Evolutionary conservation across 2,888 invertebrate genomes (phyloP), one percentile per base, ranked within the genome.

Genomic region (Halocaridina rubra): DNA sequence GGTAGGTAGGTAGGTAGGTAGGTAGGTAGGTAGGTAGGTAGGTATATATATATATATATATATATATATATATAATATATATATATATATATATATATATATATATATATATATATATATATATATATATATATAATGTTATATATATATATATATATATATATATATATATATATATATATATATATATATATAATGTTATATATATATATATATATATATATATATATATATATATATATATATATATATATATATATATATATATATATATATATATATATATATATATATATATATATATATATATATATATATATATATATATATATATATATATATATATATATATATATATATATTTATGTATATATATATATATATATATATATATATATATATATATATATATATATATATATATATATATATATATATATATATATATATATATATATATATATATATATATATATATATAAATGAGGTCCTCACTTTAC

Each of bases 21-120:
- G 16, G 3, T 64, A 64, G 16, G 22, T 64, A 64, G 16, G 22
- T 64, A 64, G 16, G 22, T 64, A 64, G 16, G 22, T 64, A 39
- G 7, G 13, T 39, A 39, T 39, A 39, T 39, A 39, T 39, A 39
- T 39, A 39, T 39, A 39, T 39, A 64, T 64, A 64, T 10, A 64
- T 64, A 64, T 64, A 64, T 64, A 64, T 64, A 64, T 64, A 64
- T 64, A 64, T 64, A 64, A 64, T 64, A 64, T 64, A 64, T 64
- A 64, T 64, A 64, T 64, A 64, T 64, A 64, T 64, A 64, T 64
- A 64, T 64, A 64, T 64, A 64, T 64, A 64, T 64, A 64, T 64
- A 64, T 64, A 64, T 64, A 64, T 64, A 64, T 13, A 13, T 13
- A 13, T 13, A 13, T 64, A 13, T 64, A 13, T 64, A 13, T 39